These are phyloP conservation scores for Chymomyza fuscimana DNA, from an alignment of 2,888 invertebrate genomes.

Conservation along the genomic window DNA sequence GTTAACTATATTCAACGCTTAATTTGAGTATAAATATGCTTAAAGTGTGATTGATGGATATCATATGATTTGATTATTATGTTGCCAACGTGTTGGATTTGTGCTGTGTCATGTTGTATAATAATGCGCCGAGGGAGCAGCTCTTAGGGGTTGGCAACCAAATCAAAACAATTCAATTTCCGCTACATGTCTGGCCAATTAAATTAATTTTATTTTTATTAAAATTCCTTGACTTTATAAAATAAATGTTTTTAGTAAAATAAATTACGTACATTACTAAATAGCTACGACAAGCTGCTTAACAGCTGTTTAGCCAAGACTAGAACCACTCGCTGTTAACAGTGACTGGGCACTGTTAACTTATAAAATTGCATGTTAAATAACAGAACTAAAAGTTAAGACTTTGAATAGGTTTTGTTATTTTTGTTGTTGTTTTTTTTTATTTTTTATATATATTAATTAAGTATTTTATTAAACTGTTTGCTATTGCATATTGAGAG, in stretches of 20 bases:
- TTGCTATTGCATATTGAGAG: slow-evolving; percentile 3
- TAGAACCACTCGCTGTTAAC: slow-evolving; percentile 63
- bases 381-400: slow-evolving; percentile 4
- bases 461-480: slow-evolving; percentile 7
- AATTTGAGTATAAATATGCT: slow-evolving; percentile 64
- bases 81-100: slow-evolving; percentile 10
- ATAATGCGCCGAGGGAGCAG: slow-evolving; percentile 1
- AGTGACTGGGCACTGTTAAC: background rate
- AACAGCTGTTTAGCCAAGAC: slow-evolving; percentile 30
- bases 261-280: background rate
- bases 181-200: background rate
- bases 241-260: background rate
- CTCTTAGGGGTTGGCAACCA: background rate
- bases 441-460: slow-evolving; percentile 8
- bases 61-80: slow-evolving; percentile 19
- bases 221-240: background rate
- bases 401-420: slow-evolving; percentile 6
- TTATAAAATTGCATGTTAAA: background rate
- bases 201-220: slow-evolving; percentile 14
- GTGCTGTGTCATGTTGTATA: slow-evolving; percentile 68
- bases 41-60: slow-evolving; percentile 60
- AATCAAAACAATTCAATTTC: slow-evolving; percentile 1
- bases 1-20: slow-evolving; percentile 47
- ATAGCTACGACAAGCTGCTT: background rate
- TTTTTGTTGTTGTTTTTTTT: slow-evolving; percentile 11